Percentiles rank a stretch among this genome's conserved stretches.
Conservation (phyloP, 2,113 vertebrate genomes). For the Callithrix jacchus region DNA sequence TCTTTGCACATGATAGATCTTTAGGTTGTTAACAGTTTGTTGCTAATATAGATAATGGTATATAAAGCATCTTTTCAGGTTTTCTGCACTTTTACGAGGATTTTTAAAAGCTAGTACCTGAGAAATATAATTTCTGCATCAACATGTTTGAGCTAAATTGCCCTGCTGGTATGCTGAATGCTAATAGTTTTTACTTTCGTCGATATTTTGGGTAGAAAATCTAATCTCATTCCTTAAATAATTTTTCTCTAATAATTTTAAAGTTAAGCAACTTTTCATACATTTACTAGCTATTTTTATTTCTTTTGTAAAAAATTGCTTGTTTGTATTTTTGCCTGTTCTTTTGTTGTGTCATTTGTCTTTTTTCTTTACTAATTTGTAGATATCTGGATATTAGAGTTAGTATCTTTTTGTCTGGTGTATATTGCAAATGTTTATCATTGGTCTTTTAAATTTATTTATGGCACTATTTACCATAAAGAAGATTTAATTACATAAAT, state of each 20-base stretch:
- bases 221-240: background rate
- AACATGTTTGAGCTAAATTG: conserved; percentile 17
- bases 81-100: conserved; percentile 5
- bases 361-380: conserved; percentile 37
- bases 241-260: background rate
- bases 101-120: conserved; percentile 30
- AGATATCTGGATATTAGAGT: background rate
- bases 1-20: background rate
- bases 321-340: background rate
- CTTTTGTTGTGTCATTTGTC: conserved; percentile 30
- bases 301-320: conserved; percentile 1
- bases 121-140: conserved; percentile 7
- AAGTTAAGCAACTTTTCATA: conserved; percentile 19
- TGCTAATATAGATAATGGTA: conserved; percentile 7
- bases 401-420: background rate
- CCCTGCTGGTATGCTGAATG: background rate
- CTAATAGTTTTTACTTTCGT: background rate
- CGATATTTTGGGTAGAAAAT: conserved; percentile 8
- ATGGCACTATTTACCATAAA: background rate
- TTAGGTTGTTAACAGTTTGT: background rate
- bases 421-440: background rate
- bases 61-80: background rate
- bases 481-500: conserved; percentile 25
- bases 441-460: conserved; percentile 36
- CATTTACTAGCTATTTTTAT: conserved; percentile 14